Evolutionary conservation across 1,140 invertebrate genomes (phyloP).

Genomic region (Penaeus vannamei): DNA sequence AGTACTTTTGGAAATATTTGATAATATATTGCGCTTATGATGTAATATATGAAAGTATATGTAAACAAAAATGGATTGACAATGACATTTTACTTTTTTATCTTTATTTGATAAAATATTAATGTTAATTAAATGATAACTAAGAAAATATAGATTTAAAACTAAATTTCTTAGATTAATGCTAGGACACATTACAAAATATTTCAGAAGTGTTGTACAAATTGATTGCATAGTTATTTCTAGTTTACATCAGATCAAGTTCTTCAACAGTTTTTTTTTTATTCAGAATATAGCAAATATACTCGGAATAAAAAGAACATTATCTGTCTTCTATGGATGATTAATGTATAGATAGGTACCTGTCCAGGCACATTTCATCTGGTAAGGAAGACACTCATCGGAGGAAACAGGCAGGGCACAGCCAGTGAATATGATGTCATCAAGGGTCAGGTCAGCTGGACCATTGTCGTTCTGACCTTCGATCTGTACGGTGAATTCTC

Average conservation of each 20-base stretch:
- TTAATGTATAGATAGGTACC: not conserved
- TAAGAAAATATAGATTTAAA: not conserved
- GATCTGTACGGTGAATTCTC: slow-evolving; percentile 47
- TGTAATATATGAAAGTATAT: not conserved
- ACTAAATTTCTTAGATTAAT: not conserved
- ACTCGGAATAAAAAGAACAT: not conserved
- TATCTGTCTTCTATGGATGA: not conserved
- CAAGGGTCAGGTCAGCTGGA: slow-evolving; percentile 47
- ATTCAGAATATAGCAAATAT: not conserved
- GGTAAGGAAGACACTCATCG: slow-evolving; percentile 21
- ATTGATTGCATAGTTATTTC: no score
- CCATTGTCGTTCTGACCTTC: slow-evolving; percentile 31
- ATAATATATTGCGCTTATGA: not conserved
- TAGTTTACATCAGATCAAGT: no score
- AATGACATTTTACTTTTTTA: no score
- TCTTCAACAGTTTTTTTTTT: not conserved
- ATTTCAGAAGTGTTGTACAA: no score
- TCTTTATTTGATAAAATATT: no score
- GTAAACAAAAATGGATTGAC: not conserved
- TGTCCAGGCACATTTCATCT: slow-evolving; percentile 37
- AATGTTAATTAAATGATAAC: no score
- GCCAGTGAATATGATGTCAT: slow-evolving; percentile 44
- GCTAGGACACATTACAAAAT: no score
- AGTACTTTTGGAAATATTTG: not conserved
- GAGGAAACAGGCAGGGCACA: slow-evolving; percentile 34